Evolutionary conservation across 2,113 vertebrate genomes (phyloP), one percentile per base, ranked within the genome.

Genomic region (Electrona antarctica): DNA sequence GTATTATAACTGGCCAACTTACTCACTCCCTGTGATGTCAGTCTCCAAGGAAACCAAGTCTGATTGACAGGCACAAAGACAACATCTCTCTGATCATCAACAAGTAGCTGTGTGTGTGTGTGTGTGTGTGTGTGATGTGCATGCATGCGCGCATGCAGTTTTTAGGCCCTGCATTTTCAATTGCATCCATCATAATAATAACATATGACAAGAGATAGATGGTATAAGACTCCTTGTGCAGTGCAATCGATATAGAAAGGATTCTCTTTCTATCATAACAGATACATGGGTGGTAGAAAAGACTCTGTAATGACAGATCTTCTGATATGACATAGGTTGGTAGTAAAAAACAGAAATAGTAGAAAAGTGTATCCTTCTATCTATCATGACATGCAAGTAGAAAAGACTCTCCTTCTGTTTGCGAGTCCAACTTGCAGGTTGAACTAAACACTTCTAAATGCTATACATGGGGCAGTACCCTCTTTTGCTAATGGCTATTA

Each of bases 401-500:
- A 50, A 29, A 64, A 55, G 47, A 12, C 41, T 68, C 69, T 50
- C 56, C 70, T 62, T 65, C 65, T 64, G 74, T 66, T 73, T 73
- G 15, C 68, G 55, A 47, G 67, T 75, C 56, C 61, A 60, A 74
- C 47, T 71, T 62, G 59, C 82, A 85, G 84, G 78, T 73, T 69
- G 77, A 52, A n/a, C 74, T 79, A 82, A 88, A 88, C 77, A 80
- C 80, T 58, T 54, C 80, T 78, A 73, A 84, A 86, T 71, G 61
- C 76, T 59, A 67, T 86, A 79, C 78, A 61, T 79, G 72, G 85
- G 76, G 69, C 75, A 71, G 82, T 67, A 75, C 88, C 71, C 82
- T 89, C 77, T 83, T 72, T 75, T 83, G 81, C 90, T 92, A 92
- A 92, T 88, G 85, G 88, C 89, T 83, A 82, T 88, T 86, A 89